Evolutionary conservation across 2,113 vertebrate species (phyloP).

Genomic region (Dipodomys stephensi): DNA sequence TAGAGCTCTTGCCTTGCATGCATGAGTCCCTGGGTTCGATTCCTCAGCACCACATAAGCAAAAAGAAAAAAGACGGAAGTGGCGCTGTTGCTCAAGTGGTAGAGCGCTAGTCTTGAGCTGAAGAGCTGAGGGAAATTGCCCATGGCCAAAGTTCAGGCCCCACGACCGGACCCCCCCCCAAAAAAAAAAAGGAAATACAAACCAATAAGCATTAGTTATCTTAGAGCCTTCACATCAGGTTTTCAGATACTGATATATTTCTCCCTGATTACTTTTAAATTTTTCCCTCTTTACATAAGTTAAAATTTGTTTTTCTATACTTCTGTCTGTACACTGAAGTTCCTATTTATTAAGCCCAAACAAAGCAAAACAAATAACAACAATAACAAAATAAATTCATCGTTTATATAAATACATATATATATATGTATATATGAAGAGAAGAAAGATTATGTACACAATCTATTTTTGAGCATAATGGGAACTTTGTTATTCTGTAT

Average conservation of each 20-base stretch:
- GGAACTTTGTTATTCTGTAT: neutral
- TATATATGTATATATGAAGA: neutral
- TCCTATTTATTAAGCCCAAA: neutral
- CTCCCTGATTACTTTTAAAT: neutral
- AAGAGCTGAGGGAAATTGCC: no score
- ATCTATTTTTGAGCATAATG: neutral
- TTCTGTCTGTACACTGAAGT: neutral
- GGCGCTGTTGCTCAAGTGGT: no score
- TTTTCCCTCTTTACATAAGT: neutral
- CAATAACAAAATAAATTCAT: no score
- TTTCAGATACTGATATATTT: neutral
- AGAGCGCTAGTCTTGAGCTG: no score
- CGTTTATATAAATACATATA: no score
- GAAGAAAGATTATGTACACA: neutral
- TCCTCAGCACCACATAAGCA: no score
- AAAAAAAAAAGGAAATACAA: no score
- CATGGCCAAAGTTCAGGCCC: no score
- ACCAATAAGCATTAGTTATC: neutral
- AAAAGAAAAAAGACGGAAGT: no score
- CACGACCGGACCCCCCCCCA: no score
- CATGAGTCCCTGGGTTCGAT: no score
- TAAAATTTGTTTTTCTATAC: neutral
- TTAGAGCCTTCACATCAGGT: neutral
- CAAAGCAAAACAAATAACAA: neutral
- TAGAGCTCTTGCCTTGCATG: no score